Base-by-base conservation (phyloP, 1,140 invertebrate species). In the Macrotrachela quadricornifera region DNA sequence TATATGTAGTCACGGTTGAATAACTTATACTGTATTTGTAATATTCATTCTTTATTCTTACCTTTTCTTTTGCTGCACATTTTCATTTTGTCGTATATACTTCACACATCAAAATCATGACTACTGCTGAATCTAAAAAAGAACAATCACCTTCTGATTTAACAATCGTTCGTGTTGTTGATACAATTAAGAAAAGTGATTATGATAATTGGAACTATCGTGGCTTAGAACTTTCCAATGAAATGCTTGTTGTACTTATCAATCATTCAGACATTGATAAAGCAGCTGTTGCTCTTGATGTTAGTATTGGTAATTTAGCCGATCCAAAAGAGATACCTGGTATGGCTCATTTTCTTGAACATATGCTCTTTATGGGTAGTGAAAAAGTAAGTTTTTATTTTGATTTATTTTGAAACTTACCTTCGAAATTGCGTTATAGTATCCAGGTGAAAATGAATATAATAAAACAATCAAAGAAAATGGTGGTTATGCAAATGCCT, bases 291-390 rank as follows among this genome's bases (percentile, higher is more conserved):
- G 79, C 86, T 8, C 59, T 77, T 39, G 68, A 74, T 65, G 74
- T 76, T 37, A 59, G 71, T 56, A 64, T 75, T 56, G 76, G 75
- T 74, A 51, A 57, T 38, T 14, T 95, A 73, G 81, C 77, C 60
- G 90, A 97, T 71, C 87, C 88, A 0, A 72, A 76, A 40, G 76
- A 86, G 49, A 61, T 94, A 10, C 84, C 82, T 8, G 90, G 90
- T 0, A 67, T 95, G 52, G 88, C 90, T 13, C 90, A 95, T 67
- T 95, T 96, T 67, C 90, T 84, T 67, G 90, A 96, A 66, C 90
- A 96, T 64, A 95, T 96, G 90, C 72, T 96, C 8, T 96, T 95
- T 67, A 68, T 94, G 45, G 90, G 90, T 13, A 94, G 81, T 44
- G 73, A 84, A 60, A 73, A 73, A 62, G 68, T n/a, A n/a, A n/a